Percentiles rank a stretch among this genome's conserved stretches.
These are phyloP conservation scores for Thunnus thynnus DNA, from an alignment of 2,113 vertebrate genomes.

Conservation along the genomic window DNA sequence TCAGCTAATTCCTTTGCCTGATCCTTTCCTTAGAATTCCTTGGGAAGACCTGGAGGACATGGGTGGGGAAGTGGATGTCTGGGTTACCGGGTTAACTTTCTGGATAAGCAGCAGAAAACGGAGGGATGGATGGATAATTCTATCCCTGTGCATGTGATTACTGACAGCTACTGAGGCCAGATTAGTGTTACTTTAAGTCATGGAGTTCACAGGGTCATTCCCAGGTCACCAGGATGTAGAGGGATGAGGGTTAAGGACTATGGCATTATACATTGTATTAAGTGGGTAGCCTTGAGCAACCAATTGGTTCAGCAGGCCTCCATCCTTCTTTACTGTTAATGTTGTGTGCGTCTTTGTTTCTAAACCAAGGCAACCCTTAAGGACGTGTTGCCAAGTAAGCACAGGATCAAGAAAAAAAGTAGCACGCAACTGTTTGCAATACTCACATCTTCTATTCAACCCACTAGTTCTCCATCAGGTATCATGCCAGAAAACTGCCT, in stretches of 20 bases:
- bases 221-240: slow-evolving; percentile 41
- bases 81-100: slow-evolving; percentile 31
- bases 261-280: slow-evolving; percentile 9
- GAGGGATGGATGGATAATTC: slow-evolving; percentile 53
- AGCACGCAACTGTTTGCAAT: not conserved
- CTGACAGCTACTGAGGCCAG: slow-evolving; percentile 57
- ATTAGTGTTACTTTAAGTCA: slow-evolving; percentile 58
- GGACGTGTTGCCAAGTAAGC: not conserved
- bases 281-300: not conserved
- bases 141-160: slow-evolving; percentile 64
- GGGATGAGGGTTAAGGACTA: slow-evolving; percentile 31
- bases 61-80: not conserved
- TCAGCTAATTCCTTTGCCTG: slow-evolving; percentile 55
- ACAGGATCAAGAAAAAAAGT: not conserved
- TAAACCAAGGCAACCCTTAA: not conserved
- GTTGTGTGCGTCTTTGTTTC: not conserved
- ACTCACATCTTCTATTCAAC: not conserved
- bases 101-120: slow-evolving; percentile 47
- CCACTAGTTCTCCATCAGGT: not conserved
- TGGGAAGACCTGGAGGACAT: slow-evolving; percentile 7
- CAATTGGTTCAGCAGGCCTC: not conserved
- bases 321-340: not conserved
- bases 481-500: not conserved
- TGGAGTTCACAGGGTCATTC: slow-evolving; percentile 44
- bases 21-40: slow-evolving; percentile 5